A percentile compares a stretch with the other conserved stretches of the same genome.
These are phyloP conservation scores for Pseudorhiza aurosa DNA, from an alignment of 30 jellyfish, hydroid and myxozoan genomes.

Conservation along the genomic window DNA sequence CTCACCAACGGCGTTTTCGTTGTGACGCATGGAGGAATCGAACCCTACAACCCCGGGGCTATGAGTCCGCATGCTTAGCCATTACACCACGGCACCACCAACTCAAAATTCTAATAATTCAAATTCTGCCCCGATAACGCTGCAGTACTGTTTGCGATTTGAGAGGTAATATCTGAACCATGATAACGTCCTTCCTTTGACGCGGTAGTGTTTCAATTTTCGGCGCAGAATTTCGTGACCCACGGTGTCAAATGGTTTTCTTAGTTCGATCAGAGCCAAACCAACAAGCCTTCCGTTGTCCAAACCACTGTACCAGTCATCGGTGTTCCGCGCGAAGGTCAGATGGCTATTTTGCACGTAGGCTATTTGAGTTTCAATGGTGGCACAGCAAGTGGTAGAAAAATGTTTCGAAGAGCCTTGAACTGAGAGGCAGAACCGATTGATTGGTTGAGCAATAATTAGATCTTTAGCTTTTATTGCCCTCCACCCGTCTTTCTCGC, in stretches of 20 bases:
- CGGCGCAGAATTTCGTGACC: background rate
- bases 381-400: background rate
- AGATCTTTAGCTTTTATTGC: background rate
- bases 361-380: background rate
- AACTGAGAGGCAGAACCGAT: background rate
- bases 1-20: too few species aligned
- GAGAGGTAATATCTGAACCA: background rate
- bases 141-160: background rate
- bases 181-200: too few species aligned
- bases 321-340: background rate
- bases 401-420: too few species aligned
- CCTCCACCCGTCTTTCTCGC: too few species aligned
- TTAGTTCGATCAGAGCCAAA: background rate
- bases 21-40: too few species aligned
- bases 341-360: background rate
- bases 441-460: background rate
- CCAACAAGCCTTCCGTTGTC: background rate
- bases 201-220: background rate
- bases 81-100: too few species aligned
- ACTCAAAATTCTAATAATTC: too few species aligned
- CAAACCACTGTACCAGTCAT: slow-evolving; percentile 6
- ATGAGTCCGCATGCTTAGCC: too few species aligned
- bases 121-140: background rate
- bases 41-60: too few species aligned
- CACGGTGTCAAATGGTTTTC: background rate